Evolutionary conservation across 2,797 vertebrate species (phyloP).

Genomic region (Podargus strigoides): DNA sequence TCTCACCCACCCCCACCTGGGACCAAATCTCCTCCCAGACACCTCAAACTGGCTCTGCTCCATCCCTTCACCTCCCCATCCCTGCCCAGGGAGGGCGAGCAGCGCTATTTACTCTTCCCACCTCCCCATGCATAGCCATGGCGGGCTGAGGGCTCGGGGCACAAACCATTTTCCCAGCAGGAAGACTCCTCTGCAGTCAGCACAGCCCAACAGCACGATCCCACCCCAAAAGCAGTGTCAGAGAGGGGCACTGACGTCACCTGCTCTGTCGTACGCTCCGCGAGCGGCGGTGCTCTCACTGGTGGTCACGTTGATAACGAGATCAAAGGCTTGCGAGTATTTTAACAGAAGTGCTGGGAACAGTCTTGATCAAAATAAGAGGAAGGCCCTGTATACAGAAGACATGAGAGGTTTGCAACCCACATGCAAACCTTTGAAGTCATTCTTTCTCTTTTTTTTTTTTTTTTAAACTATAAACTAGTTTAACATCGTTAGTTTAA

Average conservation of each 20-base stretch:
- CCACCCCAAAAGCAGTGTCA: not conserved
- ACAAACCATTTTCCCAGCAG: not conserved
- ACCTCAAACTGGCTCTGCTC: not conserved
- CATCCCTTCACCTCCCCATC: not conserved
- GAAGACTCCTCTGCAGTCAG: not conserved
- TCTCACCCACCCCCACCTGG: not conserved
- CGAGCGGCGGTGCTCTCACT: not conserved
- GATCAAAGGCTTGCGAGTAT: constrained; percentile 60
- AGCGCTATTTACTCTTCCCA: accelerated
- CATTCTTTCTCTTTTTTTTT: not conserved
- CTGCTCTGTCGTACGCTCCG: not conserved
- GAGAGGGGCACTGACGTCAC: not conserved
- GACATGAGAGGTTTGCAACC: constrained; percentile 64
- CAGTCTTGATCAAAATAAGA: constrained; percentile 68
- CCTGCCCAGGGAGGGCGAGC: not conserved
- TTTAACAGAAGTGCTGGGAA: constrained; percentile 62
- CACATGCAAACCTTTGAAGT: constrained; percentile 67
- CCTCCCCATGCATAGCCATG: accelerated
- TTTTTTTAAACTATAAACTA: constrained; percentile 17
- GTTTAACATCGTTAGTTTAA: constrained; percentile 56
- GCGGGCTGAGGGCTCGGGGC: accelerated
- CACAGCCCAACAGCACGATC: accelerated
- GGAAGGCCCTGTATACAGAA: constrained; percentile 65
- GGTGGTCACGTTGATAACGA: constrained; percentile 61
- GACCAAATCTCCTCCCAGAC: not conserved